Evolutionary conservation across 2,888 invertebrate species (phyloP), one percentile per base, ranked within the genome.

Genomic region (Synergus umbraculus): DNA sequence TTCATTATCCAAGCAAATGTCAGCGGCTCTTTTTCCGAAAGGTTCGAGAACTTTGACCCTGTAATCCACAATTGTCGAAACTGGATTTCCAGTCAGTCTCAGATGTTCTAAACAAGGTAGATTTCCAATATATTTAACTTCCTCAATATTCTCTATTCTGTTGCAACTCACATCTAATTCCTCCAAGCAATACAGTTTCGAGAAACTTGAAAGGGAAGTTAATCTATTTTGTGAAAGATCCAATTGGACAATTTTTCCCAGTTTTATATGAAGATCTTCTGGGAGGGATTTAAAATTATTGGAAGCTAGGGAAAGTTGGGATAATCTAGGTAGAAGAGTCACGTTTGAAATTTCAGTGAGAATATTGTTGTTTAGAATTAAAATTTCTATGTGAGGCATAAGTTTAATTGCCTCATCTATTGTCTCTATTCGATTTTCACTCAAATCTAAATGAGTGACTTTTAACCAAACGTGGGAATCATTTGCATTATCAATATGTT

Each of bases 131-230:
- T 96, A 93, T 85, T 95, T 95, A 0, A 98, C 96, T 91, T 98
- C 97, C 84, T 96, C 95, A 12, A 98, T 95, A 79, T 96, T 95
- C 2, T 94, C 94, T 66, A 99, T 95, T 79, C 94, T 93, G 93
- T 99, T 99, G 86, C 96, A 96, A 86, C 97, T 97, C 66, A 98
- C 93, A 93, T 98, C 97, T 83, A 99, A 93, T 85, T 94, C 95
- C 85, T 97, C 96, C 81, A 99, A 92, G 0, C 98, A 98, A 91
- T 97, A 97, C 44, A 99, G 90, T 90, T 97, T 97, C 0, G 95
- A 94, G 86, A 98, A 95, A 0, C 97, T 96, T 81, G 93, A 93
- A 0, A 97, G 92, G 0, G 95, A 94, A 29, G 93, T 94, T 4
- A 99, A 94, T 89, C 95, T 94, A 92, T 99, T 99, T 86, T 97